A percentile compares a stretch with the other conserved stretches of the same genome.
Evolutionary conservation across 2,797 vertebrate species (phyloP).

Genomic region (Basileuterus tristriatus): DNA sequence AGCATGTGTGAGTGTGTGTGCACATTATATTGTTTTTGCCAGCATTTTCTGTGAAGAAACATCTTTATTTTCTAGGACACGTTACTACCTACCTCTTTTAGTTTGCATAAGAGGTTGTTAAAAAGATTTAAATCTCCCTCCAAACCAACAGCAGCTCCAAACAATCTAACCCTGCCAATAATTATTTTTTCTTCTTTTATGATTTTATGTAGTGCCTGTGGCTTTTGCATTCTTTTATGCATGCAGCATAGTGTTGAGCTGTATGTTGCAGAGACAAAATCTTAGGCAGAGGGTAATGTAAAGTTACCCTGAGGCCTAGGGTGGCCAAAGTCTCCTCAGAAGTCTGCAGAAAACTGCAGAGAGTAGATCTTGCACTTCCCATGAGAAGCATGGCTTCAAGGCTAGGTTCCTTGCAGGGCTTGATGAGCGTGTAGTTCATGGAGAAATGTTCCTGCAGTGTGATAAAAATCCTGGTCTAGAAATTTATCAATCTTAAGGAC

Average conservation of each 20-base stretch:
- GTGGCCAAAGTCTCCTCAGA: background rate
- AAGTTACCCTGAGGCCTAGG: background rate
- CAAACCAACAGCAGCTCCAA: background rate
- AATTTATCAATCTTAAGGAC: background rate
- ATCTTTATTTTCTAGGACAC: background rate
- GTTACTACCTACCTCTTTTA: slow-evolving; percentile 2
- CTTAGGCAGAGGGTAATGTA: background rate
- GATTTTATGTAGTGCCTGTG: background rate
- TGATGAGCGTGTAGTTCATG: background rate
- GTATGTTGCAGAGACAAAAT: background rate
- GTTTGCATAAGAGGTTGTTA: slow-evolving; percentile 25
- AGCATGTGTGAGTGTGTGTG: background rate
- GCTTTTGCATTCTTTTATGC: background rate
- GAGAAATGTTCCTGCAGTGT: background rate
- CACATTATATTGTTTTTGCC: background rate
- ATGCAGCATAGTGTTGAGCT: accelerated
- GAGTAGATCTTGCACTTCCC: background rate
- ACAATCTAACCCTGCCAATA: background rate
- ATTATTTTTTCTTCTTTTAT: background rate
- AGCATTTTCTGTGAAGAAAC: slow-evolving; percentile 2
- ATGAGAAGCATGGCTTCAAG: background rate
- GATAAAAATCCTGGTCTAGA: background rate
- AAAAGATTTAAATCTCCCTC: slow-evolving; percentile 2
- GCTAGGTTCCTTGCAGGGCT: background rate
- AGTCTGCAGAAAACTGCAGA: background rate